Evolutionary conservation across 2,888 invertebrate genomes (phyloP).

Genomic region (Hypomecis atomaria): DNA sequence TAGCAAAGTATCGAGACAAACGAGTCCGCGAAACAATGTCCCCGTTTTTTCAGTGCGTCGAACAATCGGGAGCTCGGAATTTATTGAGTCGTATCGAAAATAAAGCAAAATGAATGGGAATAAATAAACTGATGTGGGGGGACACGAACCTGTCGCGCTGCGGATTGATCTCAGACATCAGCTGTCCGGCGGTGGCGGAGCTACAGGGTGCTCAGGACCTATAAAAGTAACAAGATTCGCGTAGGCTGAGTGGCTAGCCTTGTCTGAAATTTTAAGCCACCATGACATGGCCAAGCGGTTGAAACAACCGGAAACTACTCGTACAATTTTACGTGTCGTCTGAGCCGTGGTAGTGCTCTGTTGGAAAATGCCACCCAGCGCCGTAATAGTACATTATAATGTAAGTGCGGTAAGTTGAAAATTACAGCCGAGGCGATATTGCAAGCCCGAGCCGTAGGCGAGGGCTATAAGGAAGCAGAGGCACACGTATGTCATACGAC

Average conservation of each 20-base stretch:
- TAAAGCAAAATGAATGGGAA: conserved; percentile 57
- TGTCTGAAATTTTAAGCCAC: too few relatives aligned
- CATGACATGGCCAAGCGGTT: too few relatives aligned
- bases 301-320: too few relatives aligned
- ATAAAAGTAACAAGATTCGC: not conserved
- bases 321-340: too few relatives aligned
- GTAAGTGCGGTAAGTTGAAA: too few relatives aligned
- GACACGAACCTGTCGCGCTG: conserved; percentile 66
- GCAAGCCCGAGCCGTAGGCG: too few relatives aligned
- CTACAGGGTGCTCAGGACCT: conserved; percentile 47
- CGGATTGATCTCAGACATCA: conserved; percentile 79
- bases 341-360: too few relatives aligned
- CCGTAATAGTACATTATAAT: too few relatives aligned
- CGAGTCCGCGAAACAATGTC: conserved; percentile 62
- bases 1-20: conserved; percentile 46
- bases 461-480: too few relatives aligned
- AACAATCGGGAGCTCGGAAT: conserved; percentile 76
- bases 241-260: not conserved
- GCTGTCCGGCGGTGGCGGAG: conserved; percentile 69
- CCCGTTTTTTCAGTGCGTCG: conserved; percentile 66
- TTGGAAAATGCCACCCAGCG: too few relatives aligned
- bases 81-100: conserved; percentile 78
- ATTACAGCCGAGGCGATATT: too few relatives aligned
- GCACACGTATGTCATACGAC: too few relatives aligned
- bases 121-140: conserved; percentile 52